phyloP scores from a whole-genome alignment of 35 echinoderm and acorn worm species.

The Strongylocentrotus purpuratus region DNA sequence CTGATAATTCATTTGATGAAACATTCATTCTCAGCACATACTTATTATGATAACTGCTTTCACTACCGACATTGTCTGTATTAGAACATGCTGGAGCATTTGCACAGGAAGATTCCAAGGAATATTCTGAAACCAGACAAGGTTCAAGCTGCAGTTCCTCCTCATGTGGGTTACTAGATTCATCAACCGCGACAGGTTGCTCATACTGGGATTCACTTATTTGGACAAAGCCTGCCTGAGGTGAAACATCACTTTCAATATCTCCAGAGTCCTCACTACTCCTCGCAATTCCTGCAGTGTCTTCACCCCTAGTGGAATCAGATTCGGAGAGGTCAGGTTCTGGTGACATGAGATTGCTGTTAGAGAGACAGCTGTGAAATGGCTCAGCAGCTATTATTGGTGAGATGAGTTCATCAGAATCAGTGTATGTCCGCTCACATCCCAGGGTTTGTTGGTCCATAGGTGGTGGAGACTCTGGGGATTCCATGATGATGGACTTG shows the following conservation, averaged over 20 bases:
- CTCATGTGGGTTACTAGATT: neutral
- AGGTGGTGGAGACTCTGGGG: slow-evolving; percentile 42
- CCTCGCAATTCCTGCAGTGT: neutral
- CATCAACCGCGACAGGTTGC: neutral
- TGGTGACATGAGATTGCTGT: neutral
- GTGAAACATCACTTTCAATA: neutral
- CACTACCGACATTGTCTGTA: neutral
- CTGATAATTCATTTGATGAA: neutral
- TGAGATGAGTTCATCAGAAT: slow-evolving; percentile 21
- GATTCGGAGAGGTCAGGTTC: neutral
- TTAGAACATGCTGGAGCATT: neutral
- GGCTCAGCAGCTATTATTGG: neutral
- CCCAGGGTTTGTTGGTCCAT: slow-evolving; percentile 23
- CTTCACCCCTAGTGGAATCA: neutral
- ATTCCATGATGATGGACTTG: slow-evolving; percentile 15
- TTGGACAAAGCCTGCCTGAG: neutral
- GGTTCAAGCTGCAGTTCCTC: neutral
- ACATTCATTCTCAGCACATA: neutral
- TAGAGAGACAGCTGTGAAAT: neutral
- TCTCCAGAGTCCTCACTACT: neutral
- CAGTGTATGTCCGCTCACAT: slow-evolving; percentile 34
- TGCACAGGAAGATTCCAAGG: neutral
- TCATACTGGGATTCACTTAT: neutral
- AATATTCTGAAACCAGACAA: neutral
- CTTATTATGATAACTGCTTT: neutral